Evolutionary conservation across 2,797 vertebrate species (phyloP), one percentile per base, ranked within the genome.

Genomic region (Xiphophorus birchmanni): DNA sequence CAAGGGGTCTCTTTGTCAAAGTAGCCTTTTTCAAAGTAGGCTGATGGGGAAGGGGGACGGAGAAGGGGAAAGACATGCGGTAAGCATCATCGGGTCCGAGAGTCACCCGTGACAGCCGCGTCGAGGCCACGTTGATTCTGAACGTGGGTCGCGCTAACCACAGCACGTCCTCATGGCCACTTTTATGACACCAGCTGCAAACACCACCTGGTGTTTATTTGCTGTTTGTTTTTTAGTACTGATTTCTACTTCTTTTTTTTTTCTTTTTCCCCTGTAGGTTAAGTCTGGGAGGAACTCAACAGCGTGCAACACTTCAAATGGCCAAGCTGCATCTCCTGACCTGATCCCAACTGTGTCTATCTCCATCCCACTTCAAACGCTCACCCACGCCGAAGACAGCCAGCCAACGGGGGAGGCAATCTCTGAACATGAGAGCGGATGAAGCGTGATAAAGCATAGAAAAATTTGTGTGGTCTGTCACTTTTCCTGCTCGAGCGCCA

Each of bases 321-420:
- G 79, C 79, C 88, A 86, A 83, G 77, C 82, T 73, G 82, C 76
- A 58, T 83, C 90, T 80, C 77, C 88, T 81, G 92, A 92, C 87
- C 76, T 45, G 81, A 84, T 94, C 86, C 87, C 90, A 74, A 94
- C 89, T 72, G 92, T 95, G 87, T 94, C 93, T 84, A 69, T 94
- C 90, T 93, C 92, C 79, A 90, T 94, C 79, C 94, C 93, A 72
- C 93, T 94, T 82, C 87, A 93, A 88, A 86, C 91, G 50, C 81
- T 94, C 91, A n/a, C 90, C 92, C 87, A 89, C 89, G 40, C 82
- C 40, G 83, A 74, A 63, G 83, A 91, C 77, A 42, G 83, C 77
- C 82, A 84, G 88, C 87, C 92, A 44, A 88, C 71, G 80, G 85
- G 84, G 87, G 90, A 91, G 86, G 83, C 10, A 4, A 76, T 88